A percentile compares a stretch with the other conserved stretches of the same genome.
phyloP scores from a whole-genome alignment of 2,888 invertebrate species.

The Acronicta alni region DNA sequence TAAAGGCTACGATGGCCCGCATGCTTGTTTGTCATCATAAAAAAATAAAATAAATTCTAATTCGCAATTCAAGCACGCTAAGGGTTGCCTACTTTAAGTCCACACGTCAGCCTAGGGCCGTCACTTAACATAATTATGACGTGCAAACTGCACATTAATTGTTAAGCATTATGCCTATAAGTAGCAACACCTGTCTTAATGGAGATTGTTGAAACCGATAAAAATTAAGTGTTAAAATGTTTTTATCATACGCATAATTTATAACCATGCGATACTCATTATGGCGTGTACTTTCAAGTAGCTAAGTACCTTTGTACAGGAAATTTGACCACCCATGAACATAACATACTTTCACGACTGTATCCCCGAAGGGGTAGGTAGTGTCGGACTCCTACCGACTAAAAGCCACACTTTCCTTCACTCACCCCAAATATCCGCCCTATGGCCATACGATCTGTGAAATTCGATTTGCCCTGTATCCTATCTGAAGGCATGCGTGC shows the following conservation, averaged over 20 bases:
- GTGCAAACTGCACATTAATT: conserved; percentile 29
- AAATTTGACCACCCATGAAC: neutral
- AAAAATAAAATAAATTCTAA: too few species aligned
- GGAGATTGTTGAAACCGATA: conserved; percentile 33
- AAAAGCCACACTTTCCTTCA: too few species aligned
- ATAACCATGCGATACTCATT: neutral
- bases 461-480: too few species aligned
- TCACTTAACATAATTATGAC: conserved; percentile 26
- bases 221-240: conserved; percentile 18
- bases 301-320: too few species aligned
- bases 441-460: too few species aligned
- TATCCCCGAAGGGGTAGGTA: too few species aligned
- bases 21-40: too few species aligned
- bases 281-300: neutral
- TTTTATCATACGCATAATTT: conserved; percentile 7
- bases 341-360: too few species aligned
- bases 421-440: too few species aligned
- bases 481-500: too few species aligned
- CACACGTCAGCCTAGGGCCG: conserved; percentile 7
- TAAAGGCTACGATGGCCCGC: too few species aligned
- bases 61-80: neutral
- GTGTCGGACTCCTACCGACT: too few species aligned
- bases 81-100: neutral
- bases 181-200: conserved; percentile 13
- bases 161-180: conserved; percentile 4